Base-by-base conservation (phyloP, 2,888 invertebrate species). In the Oligia fasciuncula region DNA sequence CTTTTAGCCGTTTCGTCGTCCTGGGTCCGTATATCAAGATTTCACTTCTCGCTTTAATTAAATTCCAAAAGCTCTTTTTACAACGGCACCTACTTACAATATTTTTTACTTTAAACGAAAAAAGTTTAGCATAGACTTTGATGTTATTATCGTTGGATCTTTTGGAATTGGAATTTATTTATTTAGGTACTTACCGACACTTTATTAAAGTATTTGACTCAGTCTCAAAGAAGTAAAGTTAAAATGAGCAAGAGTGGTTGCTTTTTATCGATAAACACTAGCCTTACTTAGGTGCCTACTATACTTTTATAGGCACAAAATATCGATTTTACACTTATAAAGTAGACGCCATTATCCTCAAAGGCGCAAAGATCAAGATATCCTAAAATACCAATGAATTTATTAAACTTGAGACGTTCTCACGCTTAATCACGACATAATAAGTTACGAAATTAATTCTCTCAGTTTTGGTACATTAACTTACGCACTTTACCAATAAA, bases 401-500 rank as follows among this genome's bases (percentile, higher is more conserved):
- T 54, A 62, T 14, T 17, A 46, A 83, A 79, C 70, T 84, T 77
- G 51, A 35, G 19, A 66, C 51, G 67, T 82, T 78, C 73, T 77
- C 70, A 80, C 51, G 66, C 65, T 76, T 82, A 77, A 67, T 74
- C 70, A 81, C 51, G 60, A 29, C 13, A 54, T 62, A 66, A 60
- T n/a, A 51, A 70, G 66, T 86, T 80, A 76, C 76, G 69, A 79
- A 81, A 85, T 76, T 13, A 43, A 68, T 73, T 71, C 63, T 69
- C 67, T 60, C 40, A 71, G 72, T 69, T 81, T 77, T 67, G 66
- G 66, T 79, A 70, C 51, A n/a, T 65, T 83, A 80, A 80, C 82
- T 70, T 82, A 87, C 83, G 82, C 85, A 87, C 84, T 75, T 57
- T 57, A 78, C 54, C 76, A 79, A 87, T 79, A 69, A 73, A 83